Base-by-base conservation (phyloP, 2,888 invertebrate species). In the Tricholauxania praeusta region DNA sequence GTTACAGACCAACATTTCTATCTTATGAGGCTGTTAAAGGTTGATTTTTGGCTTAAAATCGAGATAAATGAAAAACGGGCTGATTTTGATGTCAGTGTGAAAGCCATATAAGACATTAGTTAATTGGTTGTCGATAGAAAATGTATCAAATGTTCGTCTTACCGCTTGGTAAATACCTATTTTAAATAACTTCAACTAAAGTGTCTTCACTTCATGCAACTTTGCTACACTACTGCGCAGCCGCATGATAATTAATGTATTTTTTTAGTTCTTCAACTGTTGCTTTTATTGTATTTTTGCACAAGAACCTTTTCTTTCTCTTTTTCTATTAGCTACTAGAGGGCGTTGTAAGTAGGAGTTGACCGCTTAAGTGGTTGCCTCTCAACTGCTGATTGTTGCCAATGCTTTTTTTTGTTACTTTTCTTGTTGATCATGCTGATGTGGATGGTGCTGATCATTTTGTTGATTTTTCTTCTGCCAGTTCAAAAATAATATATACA, bases 261-360 rank as follows among this genome's bases (percentile, higher is more conserved):
- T 39, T 14, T 32, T 12, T 22, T 39, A 28, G 8, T 14, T 57
- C n/a, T 12, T 60, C 32, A 28, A 39, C 59, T 28, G 59, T 22
- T 32, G 59, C 28, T 22, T 3, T 12, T 59, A 15, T 8, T 22
- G 17, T 53, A 4, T 52, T 52, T 55, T 8, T 55, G 14, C 12
- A 3, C 3, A 7, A 55, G 28, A 28, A 22, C 4, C 28, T 19
- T 57, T 19, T 57, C 10, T 39, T 39, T 10, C 39, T 10, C 39
- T 19, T 19, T 19, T 57, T 60, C 28, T n/a, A 22, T 22, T 10
- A 53, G 53, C 60, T 15, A 60, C 60, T 14, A 60, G 32, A 60
- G 60, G 60, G 32, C 60, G n/a, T 60, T 32, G 39, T n/a, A 39
- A 60, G 60, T 60, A 32, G 60, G 60, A 5, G 60, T 60, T 17